phyloP scores from a whole-genome alignment of 1,140 invertebrate genomes.

The Cydia strobilella region DNA sequence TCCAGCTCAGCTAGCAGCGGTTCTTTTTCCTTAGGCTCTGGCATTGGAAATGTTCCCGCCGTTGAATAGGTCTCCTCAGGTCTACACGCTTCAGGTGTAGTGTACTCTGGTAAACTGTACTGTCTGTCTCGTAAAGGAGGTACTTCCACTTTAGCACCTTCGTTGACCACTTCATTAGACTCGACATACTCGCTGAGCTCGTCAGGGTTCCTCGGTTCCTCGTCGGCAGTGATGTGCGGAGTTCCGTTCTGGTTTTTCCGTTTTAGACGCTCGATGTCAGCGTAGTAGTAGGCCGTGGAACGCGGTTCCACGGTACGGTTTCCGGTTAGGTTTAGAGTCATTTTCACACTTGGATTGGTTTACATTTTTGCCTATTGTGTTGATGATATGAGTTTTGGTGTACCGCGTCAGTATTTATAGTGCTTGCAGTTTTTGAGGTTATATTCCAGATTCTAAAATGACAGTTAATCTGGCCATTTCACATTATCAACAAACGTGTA shows the following conservation, averaged over 20 bases:
- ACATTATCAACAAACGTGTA: no score
- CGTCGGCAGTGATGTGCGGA: constrained; percentile 25
- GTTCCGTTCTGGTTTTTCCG: constrained; percentile 50
- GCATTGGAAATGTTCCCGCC: constrained; percentile 76
- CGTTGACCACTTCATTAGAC: constrained; percentile 59
- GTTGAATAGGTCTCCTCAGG: constrained; percentile 74
- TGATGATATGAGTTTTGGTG: not conserved
- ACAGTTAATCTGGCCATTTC: no score
- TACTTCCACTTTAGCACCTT: constrained; percentile 59
- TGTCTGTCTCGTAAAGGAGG: constrained; percentile 62
- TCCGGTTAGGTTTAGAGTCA: constrained; percentile 56
- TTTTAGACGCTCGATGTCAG: constrained; percentile 69
- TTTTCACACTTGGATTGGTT: constrained; percentile 31
- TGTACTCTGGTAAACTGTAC: constrained; percentile 57
- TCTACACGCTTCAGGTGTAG: constrained; percentile 52
- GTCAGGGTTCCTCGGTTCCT: constrained; percentile 42
- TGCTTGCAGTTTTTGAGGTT: no score
- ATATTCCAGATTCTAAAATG: no score
- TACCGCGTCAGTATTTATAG: no score
- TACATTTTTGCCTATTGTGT: not conserved
- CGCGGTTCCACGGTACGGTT: constrained; percentile 63
- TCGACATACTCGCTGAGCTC: constrained; percentile 61
- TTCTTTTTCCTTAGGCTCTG: constrained; percentile 73
- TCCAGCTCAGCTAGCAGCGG: constrained; percentile 69
- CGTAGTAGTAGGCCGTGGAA: constrained; percentile 77